phyloP scores from a whole-genome alignment of 2,888 invertebrate species.

The Druceiella hillmani region DNA sequence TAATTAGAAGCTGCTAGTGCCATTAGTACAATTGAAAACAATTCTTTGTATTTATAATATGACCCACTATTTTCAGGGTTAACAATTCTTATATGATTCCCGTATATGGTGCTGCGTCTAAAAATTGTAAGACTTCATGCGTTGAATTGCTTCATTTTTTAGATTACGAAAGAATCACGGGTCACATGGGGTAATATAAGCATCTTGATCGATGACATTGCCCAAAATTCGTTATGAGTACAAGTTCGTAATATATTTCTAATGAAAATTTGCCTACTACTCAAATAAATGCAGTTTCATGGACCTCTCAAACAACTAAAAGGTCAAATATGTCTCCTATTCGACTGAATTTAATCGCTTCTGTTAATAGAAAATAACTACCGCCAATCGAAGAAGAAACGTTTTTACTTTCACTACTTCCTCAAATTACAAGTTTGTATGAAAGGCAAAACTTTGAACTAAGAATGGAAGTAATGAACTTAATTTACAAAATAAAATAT shows the following conservation, averaged over 20 bases:
- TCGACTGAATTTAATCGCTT: conserved; percentile 22
- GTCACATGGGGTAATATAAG: conserved; percentile 18
- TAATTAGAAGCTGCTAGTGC: conserved; percentile 18
- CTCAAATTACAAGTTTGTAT: too few relatives aligned
- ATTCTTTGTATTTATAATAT: conserved; percentile 20
- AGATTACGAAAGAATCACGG: conserved; percentile 17
- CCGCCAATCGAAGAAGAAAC: conserved; percentile 17
- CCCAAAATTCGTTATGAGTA: too few relatives aligned
- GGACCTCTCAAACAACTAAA: conserved; percentile 18
- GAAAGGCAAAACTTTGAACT: too few relatives aligned
- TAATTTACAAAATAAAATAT: too few relatives aligned
- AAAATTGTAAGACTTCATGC: conserved; percentile 18
- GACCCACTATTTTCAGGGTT: conserved; percentile 17
- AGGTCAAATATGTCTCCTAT: conserved; percentile 18
- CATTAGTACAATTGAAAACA: conserved; percentile 17
- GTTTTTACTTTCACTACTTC: conserved; percentile 23
- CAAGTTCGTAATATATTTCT: too few relatives aligned
- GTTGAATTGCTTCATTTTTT: conserved; percentile 14
- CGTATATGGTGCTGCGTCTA: conserved; percentile 20
- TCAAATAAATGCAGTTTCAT: conserved; percentile 18
- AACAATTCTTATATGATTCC: conserved; percentile 21
- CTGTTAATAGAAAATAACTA: conserved; percentile 18
- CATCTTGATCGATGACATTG: conserved; percentile 18
- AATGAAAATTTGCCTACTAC: conserved; percentile 16
- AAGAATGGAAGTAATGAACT: too few relatives aligned